These are phyloP conservation scores for Lampris incognitus DNA, from an alignment of 2,113 vertebrate species.

Conservation along the genomic window DNA sequence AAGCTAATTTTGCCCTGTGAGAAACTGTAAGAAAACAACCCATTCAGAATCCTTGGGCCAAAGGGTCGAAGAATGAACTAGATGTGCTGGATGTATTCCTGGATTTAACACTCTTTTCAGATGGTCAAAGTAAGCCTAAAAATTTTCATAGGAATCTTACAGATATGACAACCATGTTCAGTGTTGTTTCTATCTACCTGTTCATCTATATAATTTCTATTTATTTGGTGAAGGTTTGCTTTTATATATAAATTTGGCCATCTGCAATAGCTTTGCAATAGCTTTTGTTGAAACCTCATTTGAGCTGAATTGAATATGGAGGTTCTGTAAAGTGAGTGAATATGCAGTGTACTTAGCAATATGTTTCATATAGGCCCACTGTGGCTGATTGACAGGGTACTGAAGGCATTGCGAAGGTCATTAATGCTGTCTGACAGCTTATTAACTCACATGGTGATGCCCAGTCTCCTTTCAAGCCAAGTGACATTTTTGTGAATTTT, in stretches of 20 bases:
- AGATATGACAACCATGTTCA: too few species aligned
- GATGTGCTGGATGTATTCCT: too few species aligned
- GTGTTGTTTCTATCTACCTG: too few species aligned
- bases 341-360: slow-evolving; percentile 37
- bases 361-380: slow-evolving; percentile 21
- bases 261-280: slow-evolving; percentile 20
- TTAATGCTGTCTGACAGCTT: slow-evolving; percentile 9
- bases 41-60: too few species aligned
- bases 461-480: neutral
- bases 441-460: slow-evolving; percentile 19
- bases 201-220: too few species aligned
- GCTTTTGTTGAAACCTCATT: slow-evolving; percentile 31
- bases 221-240: slow-evolving; percentile 1
- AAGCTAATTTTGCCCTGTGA: too few species aligned
- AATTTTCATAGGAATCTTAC: too few species aligned
- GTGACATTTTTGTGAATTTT: neutral
- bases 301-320: slow-evolving; percentile 17
- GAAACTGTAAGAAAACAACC: too few species aligned
- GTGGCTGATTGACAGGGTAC: neutral
- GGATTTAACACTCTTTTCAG: too few species aligned
- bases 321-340: slow-evolving; percentile 28
- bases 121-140: too few species aligned
- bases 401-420: neutral
- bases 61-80: too few species aligned
- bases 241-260: slow-evolving; percentile 50